phyloP scores from a whole-genome alignment of 1,140 invertebrate genomes.

The Lutraria rhynchaena region DNA sequence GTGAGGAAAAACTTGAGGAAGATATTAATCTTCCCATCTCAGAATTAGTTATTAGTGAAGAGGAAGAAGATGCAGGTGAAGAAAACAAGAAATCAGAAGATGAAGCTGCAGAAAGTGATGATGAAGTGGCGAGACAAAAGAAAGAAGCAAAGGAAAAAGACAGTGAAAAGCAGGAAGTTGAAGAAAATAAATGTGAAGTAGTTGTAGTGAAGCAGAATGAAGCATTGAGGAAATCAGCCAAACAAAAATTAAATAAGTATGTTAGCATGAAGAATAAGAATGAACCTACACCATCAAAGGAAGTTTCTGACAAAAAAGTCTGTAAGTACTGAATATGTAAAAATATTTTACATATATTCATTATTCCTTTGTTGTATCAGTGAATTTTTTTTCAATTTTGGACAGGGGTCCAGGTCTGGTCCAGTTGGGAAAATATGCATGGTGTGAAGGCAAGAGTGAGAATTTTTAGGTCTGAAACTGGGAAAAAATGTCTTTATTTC shows the following conservation, averaged over 20 bases:
- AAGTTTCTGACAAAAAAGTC: constrained; percentile 6
- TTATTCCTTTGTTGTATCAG: too few species aligned
- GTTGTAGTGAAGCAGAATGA: constrained; percentile 43
- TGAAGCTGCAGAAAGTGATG: constrained; percentile 17
- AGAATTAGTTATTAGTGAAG: constrained; percentile 44
- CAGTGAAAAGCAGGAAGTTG: neutral
- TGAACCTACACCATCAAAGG: neutral
- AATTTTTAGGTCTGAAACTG: too few species aligned
- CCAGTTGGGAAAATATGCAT: too few species aligned
- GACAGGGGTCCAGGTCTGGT: too few species aligned
- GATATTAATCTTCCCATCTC: constrained; percentile 24
- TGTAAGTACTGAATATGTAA: too few species aligned
- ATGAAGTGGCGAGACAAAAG: constrained; percentile 25
- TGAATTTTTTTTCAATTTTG: too few species aligned
- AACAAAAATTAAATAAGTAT: constrained; percentile 59
- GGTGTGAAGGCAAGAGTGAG: too few species aligned
- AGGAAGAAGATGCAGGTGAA: constrained; percentile 6
- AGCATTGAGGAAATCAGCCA: constrained; percentile 46
- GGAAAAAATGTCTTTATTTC: too few species aligned
- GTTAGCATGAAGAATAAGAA: constrained; percentile 39
- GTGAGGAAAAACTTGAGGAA: constrained; percentile 47
- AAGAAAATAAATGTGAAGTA: constrained; percentile 9
- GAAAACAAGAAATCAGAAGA: neutral
- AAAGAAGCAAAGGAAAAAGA: constrained; percentile 2
- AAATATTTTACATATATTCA: too few species aligned